Base-by-base conservation (phyloP, 2,113 vertebrate species). In the Aptenodytes forsteri region DNA sequence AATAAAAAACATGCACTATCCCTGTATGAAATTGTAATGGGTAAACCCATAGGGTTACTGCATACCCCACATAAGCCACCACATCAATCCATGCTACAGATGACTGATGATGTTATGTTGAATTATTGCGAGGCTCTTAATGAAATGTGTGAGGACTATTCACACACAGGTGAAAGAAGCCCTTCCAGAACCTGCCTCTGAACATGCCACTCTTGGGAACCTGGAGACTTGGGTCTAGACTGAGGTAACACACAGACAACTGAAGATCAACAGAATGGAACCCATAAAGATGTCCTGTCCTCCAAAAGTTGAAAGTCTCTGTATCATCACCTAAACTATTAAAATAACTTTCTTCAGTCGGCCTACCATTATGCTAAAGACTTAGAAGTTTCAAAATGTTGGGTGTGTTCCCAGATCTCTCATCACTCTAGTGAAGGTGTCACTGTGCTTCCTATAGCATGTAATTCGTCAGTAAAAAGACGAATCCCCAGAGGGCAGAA, bases 1-100 rank as follows among this genome's bases (percentile, higher is more conserved):
- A 71, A 62, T 56, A 83, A 87, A 75, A 87, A 19, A 0, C 18
- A 42, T 0, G 1, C 1, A 2, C 16, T 69, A 20, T 56, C 22
- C 19, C 25, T 19, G 13, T 34, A 16, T 6, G 22, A 67, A 47
- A 46, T 13, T 71, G 19, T 23, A 72, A 66, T 16, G 25, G 34
- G 14, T 77, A 64, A 94, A 62, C 8, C 36, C 47, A 8, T 54
- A 32, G 54, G 11, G 46, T 61, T 83, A 56, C 46, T 61, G 40
- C 16, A 13, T 5, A 70, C 10, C 16, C 3, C 25, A 47, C 13
- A 11, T n/a, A 91, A 86, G 40, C 30, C 30, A 66, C 34, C 10
- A 6, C 42, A 67, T 7, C 18, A 16, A 67, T 89, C 47, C 42
- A 72, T 34, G 23, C 25, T 67, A 67, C 25, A 67, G 40, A 23